A percentile compares a stretch with the other conserved stretches of the same genome.
Evolutionary conservation across 2,888 invertebrate genomes (phyloP).

Genomic region (Rhamphomyia laevipes): DNA sequence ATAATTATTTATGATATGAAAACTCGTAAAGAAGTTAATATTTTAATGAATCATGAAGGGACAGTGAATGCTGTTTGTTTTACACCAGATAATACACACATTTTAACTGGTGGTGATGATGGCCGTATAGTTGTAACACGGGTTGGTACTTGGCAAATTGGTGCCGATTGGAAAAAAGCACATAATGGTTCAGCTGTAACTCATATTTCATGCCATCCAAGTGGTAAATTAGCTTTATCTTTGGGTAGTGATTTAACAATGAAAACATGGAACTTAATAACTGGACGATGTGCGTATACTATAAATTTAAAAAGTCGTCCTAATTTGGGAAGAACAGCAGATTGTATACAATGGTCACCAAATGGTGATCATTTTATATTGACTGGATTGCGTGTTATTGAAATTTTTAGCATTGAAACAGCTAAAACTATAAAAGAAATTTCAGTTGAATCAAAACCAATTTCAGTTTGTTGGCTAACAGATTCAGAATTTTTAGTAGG

Average conservation of each 20-base stretch:
- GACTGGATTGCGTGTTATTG: conserved; percentile 56
- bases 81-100: conserved; percentile 61
- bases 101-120: conserved; percentile 76
- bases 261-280: conserved; percentile 88
- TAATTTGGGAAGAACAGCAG: conserved; percentile 28
- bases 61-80: conserved; percentile 71
- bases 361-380: conserved; percentile 66
- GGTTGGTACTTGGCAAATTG: conserved; percentile 73
- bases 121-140: conserved; percentile 71
- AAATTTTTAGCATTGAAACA: conserved; percentile 69
- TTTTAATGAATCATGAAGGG: conserved; percentile 68
- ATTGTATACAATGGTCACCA: conserved; percentile 60
- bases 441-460: conserved; percentile 56
- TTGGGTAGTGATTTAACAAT: conserved; percentile 74
- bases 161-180: conserved; percentile 70
- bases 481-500: conserved; percentile 55
- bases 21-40: conserved; percentile 51
- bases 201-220: conserved; percentile 72
- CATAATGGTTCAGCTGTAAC: conserved; percentile 69
- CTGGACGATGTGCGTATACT: conserved; percentile 80
- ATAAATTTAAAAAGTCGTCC: conserved; percentile 70
- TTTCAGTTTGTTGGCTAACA: conserved; percentile 55
- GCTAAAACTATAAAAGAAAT: conserved; percentile 60
- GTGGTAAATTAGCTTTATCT: conserved; percentile 78
- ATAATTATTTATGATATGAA: conserved; percentile 76